phyloP scores from a whole-genome alignment of 30 jellyfish, hydroid and myxozoan species.

The Pseudorhiza aurosa region DNA sequence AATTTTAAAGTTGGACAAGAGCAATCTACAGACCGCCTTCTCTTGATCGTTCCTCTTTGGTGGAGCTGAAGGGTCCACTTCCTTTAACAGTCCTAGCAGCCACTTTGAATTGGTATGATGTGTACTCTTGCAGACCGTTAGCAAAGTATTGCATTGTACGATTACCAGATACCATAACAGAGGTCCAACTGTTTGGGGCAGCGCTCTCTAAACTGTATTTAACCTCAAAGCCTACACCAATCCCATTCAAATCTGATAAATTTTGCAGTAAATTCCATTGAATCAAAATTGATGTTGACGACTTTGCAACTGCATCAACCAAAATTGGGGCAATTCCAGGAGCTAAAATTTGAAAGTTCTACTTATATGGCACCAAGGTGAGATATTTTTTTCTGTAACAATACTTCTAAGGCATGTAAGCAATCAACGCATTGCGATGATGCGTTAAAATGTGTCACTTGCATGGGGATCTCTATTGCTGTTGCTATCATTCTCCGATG shows the following conservation, averaged over 20 bases:
- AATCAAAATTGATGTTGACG: conserved; percentile 17
- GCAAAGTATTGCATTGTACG: conserved; percentile 22
- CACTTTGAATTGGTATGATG: conserved; percentile 9
- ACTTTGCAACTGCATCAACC: neutral
- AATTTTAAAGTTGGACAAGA: too few relatives aligned
- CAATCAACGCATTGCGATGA: too few relatives aligned
- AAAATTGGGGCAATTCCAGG: conserved; percentile 39
- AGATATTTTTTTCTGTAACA: too few relatives aligned
- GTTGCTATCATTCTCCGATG: too few relatives aligned
- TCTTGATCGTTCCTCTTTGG: conserved; percentile 9
- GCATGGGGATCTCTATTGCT: too few relatives aligned
- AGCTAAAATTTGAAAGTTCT: too few relatives aligned
- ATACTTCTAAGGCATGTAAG: too few relatives aligned
- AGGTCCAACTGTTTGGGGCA: conserved; percentile 4
- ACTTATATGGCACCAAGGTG: too few relatives aligned
- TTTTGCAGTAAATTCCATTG: neutral
- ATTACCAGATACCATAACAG: neutral
- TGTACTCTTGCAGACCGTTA: neutral
- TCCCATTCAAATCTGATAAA: conserved; percentile 19
- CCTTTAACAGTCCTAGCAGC: conserved; percentile 14
- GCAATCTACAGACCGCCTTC: conserved; percentile 26
- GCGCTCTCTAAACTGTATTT: conserved; percentile 18
- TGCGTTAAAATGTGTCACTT: too few relatives aligned
- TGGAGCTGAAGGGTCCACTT: conserved; percentile 20
- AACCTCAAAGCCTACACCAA: conserved; percentile 13